Evolutionary conservation across 2,113 vertebrate genomes (phyloP).

Genomic region (Hippocampus mohnikei): DNA sequence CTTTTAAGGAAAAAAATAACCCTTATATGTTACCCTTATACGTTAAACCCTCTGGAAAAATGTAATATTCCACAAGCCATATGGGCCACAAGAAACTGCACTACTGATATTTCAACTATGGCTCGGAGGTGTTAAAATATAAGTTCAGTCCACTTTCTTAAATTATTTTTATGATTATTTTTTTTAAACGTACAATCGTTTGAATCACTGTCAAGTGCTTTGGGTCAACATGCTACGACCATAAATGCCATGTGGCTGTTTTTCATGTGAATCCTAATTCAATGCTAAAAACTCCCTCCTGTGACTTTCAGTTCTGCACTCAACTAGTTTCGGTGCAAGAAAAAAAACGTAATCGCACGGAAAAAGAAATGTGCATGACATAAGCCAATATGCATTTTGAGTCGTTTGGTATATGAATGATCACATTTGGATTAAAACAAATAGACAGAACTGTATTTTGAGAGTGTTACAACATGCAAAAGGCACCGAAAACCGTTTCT

Average conservation of each 20-base stretch:
- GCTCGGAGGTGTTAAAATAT: not conserved
- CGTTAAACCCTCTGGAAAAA: not conserved
- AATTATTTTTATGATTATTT: not conserved
- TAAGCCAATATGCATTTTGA: not conserved
- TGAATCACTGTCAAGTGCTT: not conserved
- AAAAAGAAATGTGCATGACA: not conserved
- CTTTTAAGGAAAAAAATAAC: not conserved
- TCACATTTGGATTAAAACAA: not conserved
- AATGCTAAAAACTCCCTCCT: not conserved
- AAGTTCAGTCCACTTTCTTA: not conserved
- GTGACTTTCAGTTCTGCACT: not conserved
- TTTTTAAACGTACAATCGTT: not conserved
- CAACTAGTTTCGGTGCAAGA: not conserved
- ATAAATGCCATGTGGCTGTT: not conserved
- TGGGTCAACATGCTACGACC: not conserved
- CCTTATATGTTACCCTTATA: not conserved
- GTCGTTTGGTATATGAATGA: not conserved
- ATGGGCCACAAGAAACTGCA: not conserved
- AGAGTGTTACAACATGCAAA: not conserved
- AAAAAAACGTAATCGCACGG: not conserved
- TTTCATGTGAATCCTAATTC: not conserved
- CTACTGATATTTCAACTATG: not conserved
- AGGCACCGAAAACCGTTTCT: not conserved
- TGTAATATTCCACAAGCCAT: not conserved
- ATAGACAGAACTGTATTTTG: not conserved